Conservation (phyloP, 2,797 vertebrate species). For the Chaetodon trifasciatus region DNA sequence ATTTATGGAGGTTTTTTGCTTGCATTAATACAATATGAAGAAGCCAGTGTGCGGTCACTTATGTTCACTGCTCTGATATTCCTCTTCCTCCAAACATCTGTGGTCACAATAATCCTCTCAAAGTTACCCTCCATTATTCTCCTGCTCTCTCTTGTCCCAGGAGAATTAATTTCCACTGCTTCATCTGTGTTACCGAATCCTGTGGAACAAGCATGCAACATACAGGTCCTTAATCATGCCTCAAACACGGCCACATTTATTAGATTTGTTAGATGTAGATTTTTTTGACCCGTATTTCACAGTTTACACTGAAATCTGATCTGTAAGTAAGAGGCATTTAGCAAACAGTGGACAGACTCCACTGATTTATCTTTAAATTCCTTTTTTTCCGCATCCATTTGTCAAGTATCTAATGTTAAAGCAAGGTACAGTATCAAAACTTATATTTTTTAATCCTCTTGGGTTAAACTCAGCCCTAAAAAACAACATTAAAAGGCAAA, state of each 20-base stretch:
- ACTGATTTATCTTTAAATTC: background rate
- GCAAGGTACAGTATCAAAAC: background rate
- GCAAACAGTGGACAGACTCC: background rate
- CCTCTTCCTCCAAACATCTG: slow-evolving; percentile 60
- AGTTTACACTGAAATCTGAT: background rate
- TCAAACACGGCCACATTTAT: slow-evolving; percentile 32
- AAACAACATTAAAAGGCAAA: slow-evolving; percentile 17
- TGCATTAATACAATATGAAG: slow-evolving; percentile 6
- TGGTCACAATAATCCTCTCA: slow-evolving; percentile 66
- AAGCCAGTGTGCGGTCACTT: slow-evolving; percentile 7
- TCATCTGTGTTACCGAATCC: slow-evolving; percentile 55
- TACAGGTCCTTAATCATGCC: slow-evolving; percentile 26
- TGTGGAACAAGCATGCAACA: slow-evolving; percentile 20
- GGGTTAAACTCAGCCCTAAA: slow-evolving; percentile 5
- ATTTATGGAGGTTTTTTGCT: slow-evolving; percentile 4
- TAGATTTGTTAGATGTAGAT: slow-evolving; percentile 21
- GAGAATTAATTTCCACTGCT: slow-evolving; percentile 35
- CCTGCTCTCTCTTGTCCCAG: slow-evolving; percentile 43
- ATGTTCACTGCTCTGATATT: slow-evolving; percentile 36
- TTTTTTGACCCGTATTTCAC: background rate
- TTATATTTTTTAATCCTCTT: slow-evolving; percentile 16
- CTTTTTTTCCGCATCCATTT: background rate
- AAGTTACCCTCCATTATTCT: slow-evolving; percentile 57
- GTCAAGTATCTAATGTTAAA: background rate
- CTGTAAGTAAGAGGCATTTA: background rate